Conservation (phyloP, 2,797 vertebrate genomes). For the Vultur gryphus region DNA sequence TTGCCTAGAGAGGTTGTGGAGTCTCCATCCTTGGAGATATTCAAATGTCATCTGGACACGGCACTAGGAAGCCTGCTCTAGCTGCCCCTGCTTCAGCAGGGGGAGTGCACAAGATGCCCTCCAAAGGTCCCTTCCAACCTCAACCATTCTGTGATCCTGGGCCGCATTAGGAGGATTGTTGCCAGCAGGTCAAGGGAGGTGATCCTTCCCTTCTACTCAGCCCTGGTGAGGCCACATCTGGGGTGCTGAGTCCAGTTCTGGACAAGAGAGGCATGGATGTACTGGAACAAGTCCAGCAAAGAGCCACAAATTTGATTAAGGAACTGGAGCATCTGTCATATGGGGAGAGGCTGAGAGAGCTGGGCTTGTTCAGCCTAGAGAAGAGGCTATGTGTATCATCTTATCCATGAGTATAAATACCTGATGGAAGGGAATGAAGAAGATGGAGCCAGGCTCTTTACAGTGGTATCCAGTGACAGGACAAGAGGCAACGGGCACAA, state of each 20-base stretch:
- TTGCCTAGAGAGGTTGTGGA: background rate
- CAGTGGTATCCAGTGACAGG: background rate
- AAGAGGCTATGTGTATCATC: background rate
- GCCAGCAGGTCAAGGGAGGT: background rate
- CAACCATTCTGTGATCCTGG: background rate
- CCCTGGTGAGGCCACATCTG: background rate
- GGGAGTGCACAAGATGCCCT: background rate
- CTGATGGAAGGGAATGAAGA: background rate
- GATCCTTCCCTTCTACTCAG: background rate
- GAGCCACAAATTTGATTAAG: background rate
- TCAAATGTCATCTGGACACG: background rate
- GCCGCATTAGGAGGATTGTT: background rate
- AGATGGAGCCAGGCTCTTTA: background rate
- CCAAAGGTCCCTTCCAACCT: background rate
- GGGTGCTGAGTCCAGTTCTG: background rate
- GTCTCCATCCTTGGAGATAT: background rate
- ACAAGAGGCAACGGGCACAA: background rate
- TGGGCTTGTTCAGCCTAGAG: background rate
- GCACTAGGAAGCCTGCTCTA: background rate
- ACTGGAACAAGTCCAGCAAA: background rate
- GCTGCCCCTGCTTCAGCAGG: background rate
- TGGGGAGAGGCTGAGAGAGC: background rate
- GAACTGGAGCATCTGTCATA: background rate
- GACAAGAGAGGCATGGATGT: background rate
- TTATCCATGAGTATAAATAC: background rate